Evolutionary conservation across 23 tunicate genomes (phyloP).

Genomic region (Oikopleura albicans): DNA sequence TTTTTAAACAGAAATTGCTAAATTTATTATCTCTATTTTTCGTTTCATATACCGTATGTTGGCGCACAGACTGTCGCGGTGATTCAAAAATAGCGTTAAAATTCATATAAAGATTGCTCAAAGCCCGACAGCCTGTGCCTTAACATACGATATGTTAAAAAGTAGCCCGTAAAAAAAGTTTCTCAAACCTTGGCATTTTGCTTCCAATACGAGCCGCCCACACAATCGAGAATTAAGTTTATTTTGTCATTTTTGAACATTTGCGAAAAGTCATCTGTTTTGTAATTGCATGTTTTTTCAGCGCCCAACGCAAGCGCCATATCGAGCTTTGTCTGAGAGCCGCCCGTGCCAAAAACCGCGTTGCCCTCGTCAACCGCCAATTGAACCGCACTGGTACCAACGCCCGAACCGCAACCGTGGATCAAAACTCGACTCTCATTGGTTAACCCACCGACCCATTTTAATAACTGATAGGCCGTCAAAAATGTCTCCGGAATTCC

Average conservation of each 20-base stretch:
- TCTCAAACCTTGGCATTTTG: slow-evolving; percentile 37
- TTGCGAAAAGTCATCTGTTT: slow-evolving; percentile 35
- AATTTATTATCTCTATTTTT: too few relatives aligned
- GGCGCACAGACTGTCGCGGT: too few relatives aligned
- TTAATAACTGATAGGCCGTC: slow-evolving; percentile 71
- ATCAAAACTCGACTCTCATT: slow-evolving; percentile 40
- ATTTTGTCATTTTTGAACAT: slow-evolving; percentile 33
- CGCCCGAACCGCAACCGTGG: slow-evolving; percentile 97
- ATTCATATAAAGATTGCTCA: too few relatives aligned
- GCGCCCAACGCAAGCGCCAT: slow-evolving; percentile 53
- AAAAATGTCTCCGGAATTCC: slow-evolving; percentile 86
- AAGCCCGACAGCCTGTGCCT: too few relatives aligned
- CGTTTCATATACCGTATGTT: too few relatives aligned
- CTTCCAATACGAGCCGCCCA: slow-evolving; percentile 79
- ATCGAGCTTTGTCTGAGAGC: slow-evolving; percentile 38
- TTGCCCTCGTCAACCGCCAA: slow-evolving; percentile 33
- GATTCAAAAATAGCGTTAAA: too few relatives aligned
- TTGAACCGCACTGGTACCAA: slow-evolving; percentile 89
- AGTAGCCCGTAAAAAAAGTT: too few relatives aligned
- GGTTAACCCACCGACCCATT: slow-evolving; percentile 44
- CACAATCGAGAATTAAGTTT: slow-evolving; percentile 71
- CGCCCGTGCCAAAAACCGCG: slow-evolving; percentile 43
- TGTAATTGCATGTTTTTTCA: slow-evolving; percentile 44
- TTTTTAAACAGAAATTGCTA: too few relatives aligned
- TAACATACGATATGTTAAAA: too few relatives aligned